Evolutionary conservation across 2,888 invertebrate species (phyloP).

Genomic region (Drosophila planitibia): DNA sequence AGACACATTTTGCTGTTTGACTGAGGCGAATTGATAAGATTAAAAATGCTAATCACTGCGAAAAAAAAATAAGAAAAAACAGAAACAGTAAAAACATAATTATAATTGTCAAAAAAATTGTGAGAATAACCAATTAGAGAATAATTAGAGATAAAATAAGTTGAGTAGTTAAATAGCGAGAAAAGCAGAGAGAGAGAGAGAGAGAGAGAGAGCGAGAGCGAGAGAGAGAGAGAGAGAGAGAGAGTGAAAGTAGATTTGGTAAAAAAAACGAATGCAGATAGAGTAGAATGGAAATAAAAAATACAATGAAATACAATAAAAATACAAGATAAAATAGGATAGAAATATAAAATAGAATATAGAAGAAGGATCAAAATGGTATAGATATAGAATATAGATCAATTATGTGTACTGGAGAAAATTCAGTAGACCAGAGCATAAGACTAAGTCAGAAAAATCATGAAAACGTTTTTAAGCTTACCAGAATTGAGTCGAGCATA

Average conservation of each 20-base stretch:
- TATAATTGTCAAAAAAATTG: neutral
- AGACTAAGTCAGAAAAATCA: neutral
- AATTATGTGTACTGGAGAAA: neutral
- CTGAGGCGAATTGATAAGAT: too few relatives aligned
- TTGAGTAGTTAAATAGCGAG: neutral
- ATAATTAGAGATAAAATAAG: neutral
- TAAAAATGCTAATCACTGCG: neutral
- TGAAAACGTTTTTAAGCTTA: neutral
- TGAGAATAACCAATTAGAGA: neutral
- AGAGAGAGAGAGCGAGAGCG: neutral
- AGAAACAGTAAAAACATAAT: neutral
- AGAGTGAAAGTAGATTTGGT: neutral
- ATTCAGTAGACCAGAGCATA: neutral
- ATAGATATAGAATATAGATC: neutral
- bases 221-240: too few relatives aligned
- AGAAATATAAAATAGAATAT: neutral
- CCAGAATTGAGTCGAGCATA: neutral
- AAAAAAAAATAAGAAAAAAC: neutral
- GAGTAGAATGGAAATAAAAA: neutral
- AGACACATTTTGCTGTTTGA: constrained; percentile 18
- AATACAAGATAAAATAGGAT: neutral
- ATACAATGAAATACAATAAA: neutral
- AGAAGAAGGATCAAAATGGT: neutral
- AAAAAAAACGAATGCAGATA: neutral
- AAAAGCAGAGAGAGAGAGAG: neutral